Evolutionary conservation across 2,113 vertebrate genomes (phyloP).

Genomic region (Oenanthe melanoleuca): DNA sequence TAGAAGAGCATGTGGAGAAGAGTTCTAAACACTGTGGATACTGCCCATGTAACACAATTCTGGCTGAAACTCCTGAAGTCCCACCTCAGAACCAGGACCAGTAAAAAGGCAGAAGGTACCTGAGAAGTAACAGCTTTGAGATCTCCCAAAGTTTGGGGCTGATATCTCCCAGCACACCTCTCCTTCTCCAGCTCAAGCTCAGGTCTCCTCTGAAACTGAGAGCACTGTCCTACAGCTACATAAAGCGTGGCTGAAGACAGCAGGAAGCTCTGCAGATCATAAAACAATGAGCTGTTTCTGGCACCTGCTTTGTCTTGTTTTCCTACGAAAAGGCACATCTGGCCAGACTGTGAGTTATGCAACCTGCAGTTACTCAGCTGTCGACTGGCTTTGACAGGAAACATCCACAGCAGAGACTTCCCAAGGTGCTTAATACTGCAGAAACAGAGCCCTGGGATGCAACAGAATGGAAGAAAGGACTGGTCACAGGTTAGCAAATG

Average conservation of each 20-base stretch:
- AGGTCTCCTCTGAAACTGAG: not conserved
- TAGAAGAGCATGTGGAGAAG: not conserved
- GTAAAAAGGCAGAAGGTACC: not conserved
- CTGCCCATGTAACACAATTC: not conserved
- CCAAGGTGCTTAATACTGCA: not conserved
- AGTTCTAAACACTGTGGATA: not conserved
- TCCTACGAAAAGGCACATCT: not conserved
- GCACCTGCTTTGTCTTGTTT: slow-evolving; percentile 1
- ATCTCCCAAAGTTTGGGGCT: not conserved
- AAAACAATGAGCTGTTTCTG: not conserved
- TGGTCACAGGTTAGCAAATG: not conserved
- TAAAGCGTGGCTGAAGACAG: not conserved
- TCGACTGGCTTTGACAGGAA: not conserved
- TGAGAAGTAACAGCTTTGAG: not conserved
- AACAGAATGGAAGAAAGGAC: not conserved
- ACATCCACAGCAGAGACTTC: not conserved
- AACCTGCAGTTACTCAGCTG: slow-evolving; percentile 8
- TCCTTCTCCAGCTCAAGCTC: not conserved
- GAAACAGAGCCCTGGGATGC: not conserved
- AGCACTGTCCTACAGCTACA: not conserved
- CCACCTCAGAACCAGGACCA: not conserved
- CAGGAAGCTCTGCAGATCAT: not conserved
- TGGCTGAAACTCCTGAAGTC: not conserved
- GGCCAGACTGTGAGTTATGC: not conserved
- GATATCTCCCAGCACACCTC: fast-evolving